These are phyloP conservation scores for Proisotoma minuta DNA, from an alignment of 2,888 invertebrate species.

Conservation along the genomic window DNA sequence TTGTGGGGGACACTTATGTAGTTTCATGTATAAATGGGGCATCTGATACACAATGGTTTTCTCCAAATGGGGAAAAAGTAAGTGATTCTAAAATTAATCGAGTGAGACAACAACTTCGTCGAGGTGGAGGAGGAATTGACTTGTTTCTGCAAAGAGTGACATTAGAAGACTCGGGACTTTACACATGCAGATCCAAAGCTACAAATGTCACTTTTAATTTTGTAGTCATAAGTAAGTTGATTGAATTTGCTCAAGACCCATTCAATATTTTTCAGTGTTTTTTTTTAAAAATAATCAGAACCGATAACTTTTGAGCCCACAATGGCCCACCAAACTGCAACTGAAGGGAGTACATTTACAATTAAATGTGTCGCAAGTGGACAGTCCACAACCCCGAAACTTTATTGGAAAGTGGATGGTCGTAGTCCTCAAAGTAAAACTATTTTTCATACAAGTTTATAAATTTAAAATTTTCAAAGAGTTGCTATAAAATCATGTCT, in stretches of 20 bases:
- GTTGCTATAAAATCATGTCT: background rate
- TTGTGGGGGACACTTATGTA: slow-evolving; percentile 35
- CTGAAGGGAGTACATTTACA: slow-evolving; percentile 30
- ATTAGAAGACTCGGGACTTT: slow-evolving; percentile 28
- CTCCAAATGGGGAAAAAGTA: slow-evolving; percentile 22
- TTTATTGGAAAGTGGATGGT: slow-evolving; percentile 39
- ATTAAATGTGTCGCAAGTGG: slow-evolving; percentile 34
- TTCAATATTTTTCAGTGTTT: background rate
- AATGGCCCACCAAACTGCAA: slow-evolving; percentile 35
- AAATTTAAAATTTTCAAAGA: background rate
- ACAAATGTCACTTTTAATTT: slow-evolving; percentile 26
- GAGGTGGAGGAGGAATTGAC: slow-evolving; percentile 37
- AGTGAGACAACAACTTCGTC: slow-evolving; percentile 32
- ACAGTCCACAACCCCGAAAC: slow-evolving; percentile 34
- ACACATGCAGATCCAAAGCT: slow-evolving; percentile 23
- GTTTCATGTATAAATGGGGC: slow-evolving; percentile 34
- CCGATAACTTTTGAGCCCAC: slow-evolving; percentile 36
- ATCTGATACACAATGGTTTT: slow-evolving; percentile 30
- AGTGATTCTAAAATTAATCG: slow-evolving; percentile 28
- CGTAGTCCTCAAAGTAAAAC: slow-evolving; percentile 33
- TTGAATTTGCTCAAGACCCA: background rate
- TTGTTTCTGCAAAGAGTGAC: slow-evolving; percentile 32
- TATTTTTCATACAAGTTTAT: background rate
- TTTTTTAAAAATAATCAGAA: slow-evolving; percentile 12
- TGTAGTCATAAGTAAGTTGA: slow-evolving; percentile 33